Base-by-base conservation (phyloP, 1,140 invertebrate genomes). In the Nephila pilipes region DNA sequence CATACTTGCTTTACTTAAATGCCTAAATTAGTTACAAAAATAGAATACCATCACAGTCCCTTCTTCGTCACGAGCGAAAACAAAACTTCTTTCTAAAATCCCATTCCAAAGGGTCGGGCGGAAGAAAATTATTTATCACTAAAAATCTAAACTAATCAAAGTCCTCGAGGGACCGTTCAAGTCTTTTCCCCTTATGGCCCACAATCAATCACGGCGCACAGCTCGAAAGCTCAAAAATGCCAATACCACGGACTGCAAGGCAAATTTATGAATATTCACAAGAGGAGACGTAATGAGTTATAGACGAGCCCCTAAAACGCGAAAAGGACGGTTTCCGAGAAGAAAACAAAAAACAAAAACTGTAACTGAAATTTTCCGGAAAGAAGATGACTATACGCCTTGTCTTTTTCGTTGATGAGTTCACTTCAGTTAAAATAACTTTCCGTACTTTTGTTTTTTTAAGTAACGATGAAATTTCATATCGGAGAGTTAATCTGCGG, bases 111-210 rank as follows among this genome's bases (percentile, higher is more conserved):
- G 14, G 29, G 16, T 10, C 25, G 18, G 18, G 65, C 10, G 20
- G 25, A 29, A 75, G 29, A 75, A 75, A 75, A 75, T 75, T 75
- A 75, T 75, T 75, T 75, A 75, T 75, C 65, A 75, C 65, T 75
- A 75, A 75, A 75, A 75, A 75, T 75, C 29, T 29, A 75, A 75
- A 75, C 65, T 75, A 75, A 75, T 75, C 65, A 75, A 75, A 75
- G 65, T 29, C 12, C 65, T 46, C 14, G 65, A 20, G 65, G 29
- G 25, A 16, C 2, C 65, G 14, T 65, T 65, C 63, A 14, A 12
- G 63, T 65, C 63, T 10, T 46, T 46, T 58, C 20, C 57, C 57
- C 65, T 75, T 75, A 32, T 32, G 29, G 65, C 16, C 32, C 16
- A 6, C 65, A 36, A 75, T 75, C 65, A 75, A 75, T 75, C 65